These are phyloP conservation scores for Oeneis ivallda DNA, from an alignment of 2,888 invertebrate genomes.

Conservation along the genomic window DNA sequence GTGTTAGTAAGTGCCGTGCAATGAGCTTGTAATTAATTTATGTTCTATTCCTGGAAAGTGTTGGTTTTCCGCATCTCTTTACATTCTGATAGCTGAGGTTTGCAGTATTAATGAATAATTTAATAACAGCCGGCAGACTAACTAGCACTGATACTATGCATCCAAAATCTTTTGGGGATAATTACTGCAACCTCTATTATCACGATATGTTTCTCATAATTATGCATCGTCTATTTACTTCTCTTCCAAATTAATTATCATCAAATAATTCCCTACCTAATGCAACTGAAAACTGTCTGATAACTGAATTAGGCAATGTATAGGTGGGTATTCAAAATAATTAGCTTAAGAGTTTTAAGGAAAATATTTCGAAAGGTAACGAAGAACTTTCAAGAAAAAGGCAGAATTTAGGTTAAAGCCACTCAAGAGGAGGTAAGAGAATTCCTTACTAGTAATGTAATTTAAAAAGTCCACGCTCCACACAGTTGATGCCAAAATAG, in stretches of 20 bases:
- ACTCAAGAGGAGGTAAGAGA: not conserved
- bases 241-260: too few species aligned
- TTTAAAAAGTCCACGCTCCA: not conserved
- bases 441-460: not conserved
- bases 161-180: not conserved
- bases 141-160: not conserved
- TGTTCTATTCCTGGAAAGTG: conserved; percentile 19
- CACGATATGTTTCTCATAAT: not conserved
- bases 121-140: conserved; percentile 9
- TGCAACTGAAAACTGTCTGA: too few species aligned
- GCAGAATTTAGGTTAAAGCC: not conserved
- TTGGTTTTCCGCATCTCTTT: conserved; percentile 17
- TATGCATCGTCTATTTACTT: not conserved
- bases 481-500: not conserved
- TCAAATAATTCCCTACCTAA: too few species aligned
- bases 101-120: conserved; percentile 2
- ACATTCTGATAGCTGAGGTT: conserved; percentile 10
- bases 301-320: not conserved
- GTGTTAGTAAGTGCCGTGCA: not conserved
- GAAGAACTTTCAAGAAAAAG: conserved; percentile 3
- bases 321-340: not conserved
- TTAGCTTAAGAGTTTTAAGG: not conserved
- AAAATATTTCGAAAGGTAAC: not conserved
- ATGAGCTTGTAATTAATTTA: conserved; percentile 11
- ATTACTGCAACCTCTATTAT: not conserved